Base-by-base conservation (phyloP, 2,888 invertebrate genomes). In the Ormyrus thymus region DNA sequence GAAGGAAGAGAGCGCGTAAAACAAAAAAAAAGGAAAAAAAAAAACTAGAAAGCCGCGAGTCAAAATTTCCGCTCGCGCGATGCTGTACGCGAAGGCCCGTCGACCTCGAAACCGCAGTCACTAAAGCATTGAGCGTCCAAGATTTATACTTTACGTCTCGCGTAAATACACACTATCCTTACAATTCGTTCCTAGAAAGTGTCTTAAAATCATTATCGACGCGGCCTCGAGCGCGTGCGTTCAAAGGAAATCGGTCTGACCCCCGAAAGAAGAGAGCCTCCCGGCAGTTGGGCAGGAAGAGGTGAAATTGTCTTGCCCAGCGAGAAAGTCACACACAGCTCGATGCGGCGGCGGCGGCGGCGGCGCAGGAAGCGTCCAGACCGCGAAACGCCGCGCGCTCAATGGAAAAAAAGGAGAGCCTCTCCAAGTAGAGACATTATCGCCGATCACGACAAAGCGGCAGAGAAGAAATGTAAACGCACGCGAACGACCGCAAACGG, bases 221-320 rank as follows among this genome's bases (percentile, higher is more conserved):
- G 29, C 50, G 48, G n/a, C 7, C 50, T 15, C 50, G 48, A 7
- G 55, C 45, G 62, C 50, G 51, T 65, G 48, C 45, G 65, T 64
- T 11, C 6, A 11, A 61, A 45, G 61, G 45, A 61, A 61, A 45
- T 8, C 29, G 56, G 50, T 13, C 43, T 9, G 29, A 59, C n/a
- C 7, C 13, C 50, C n/a, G 71, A 43, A 29, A 46, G 61, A 45
- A 51, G 61, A 61, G 61, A 61, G 51, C 48, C 29, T 29, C 51
- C 56, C 56, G 74, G 66, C 80, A 80, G 80, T 80, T 80, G 76
- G 80, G 61, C 80, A 80, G 80, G 80, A 80, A 79, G 48, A 65
- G 70, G 74, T 66, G 61, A 79, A 79, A 79, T 71, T 79, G 66
- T 62, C 50, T 59, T 48, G 73, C 9, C 68, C 48, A 58, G 45